Evolutionary conservation across 2,797 vertebrate species (phyloP).

Genomic region (Pagetopsis macropterus): DNA sequence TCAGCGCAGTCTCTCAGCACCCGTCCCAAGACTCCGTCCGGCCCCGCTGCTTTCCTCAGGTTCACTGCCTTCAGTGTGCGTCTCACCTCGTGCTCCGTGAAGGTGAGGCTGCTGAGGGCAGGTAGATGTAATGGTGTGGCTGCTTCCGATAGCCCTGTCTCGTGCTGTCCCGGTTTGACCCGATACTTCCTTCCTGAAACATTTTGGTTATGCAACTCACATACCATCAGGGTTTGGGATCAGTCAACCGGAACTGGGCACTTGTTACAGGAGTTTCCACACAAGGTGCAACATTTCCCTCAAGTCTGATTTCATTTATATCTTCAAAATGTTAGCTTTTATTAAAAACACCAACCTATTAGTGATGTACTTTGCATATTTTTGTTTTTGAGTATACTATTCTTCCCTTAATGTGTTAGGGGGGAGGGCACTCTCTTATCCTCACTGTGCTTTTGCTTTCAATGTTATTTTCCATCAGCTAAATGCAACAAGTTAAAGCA

Average conservation of each 20-base stretch:
- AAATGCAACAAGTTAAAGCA: conserved; percentile 32
- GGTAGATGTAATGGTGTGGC: too few relatives aligned
- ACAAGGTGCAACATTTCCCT: conserved; percentile 28
- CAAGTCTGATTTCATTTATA: conserved; percentile 8
- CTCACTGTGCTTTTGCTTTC: conserved; percentile 21
- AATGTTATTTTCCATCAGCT: conserved; percentile 10
- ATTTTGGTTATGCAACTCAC: conserved; percentile 53
- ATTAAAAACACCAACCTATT: neutral
- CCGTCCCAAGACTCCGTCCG: too few relatives aligned
- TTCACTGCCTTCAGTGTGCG: too few relatives aligned
- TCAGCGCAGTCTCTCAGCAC: too few relatives aligned
- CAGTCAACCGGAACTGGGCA: conserved; percentile 46
- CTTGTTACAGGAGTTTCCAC: conserved; percentile 41
- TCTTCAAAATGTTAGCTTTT: neutral
- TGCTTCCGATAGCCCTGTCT: too few relatives aligned
- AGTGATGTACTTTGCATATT: conserved; percentile 5
- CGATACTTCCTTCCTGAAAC: conserved; percentile 62
- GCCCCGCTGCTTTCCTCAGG: too few relatives aligned
- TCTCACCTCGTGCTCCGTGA: too few relatives aligned
- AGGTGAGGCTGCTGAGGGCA: too few relatives aligned
- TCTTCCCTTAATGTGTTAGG: conserved; percentile 30
- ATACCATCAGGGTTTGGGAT: conserved; percentile 45
- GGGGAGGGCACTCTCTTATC: neutral
- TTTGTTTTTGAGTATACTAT: conserved; percentile 12
- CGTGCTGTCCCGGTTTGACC: conserved; percentile 53